These are phyloP conservation scores for Vidua chalybeata DNA, from an alignment of 2,113 vertebrate species.

Conservation along the genomic window DNA sequence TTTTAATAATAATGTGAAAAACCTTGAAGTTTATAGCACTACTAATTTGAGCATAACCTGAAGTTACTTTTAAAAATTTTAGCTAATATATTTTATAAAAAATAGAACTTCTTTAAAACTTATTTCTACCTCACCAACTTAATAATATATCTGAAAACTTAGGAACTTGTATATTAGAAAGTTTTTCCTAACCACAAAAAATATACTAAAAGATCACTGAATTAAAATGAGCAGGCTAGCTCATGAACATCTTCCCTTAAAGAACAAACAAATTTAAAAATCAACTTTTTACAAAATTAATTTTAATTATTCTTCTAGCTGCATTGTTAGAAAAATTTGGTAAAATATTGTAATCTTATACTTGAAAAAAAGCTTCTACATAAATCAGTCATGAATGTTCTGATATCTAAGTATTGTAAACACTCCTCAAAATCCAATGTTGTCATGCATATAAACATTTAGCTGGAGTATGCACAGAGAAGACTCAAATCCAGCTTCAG, in stretches of 20 bases:
- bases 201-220: background rate
- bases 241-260: background rate
- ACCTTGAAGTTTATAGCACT: background rate
- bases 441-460: background rate
- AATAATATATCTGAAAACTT: background rate
- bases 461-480: background rate
- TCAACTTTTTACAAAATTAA: background rate
- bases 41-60: background rate
- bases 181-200: background rate
- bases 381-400: background rate
- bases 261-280: background rate
- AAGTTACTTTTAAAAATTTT: background rate
- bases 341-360: background rate
- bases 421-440: background rate
- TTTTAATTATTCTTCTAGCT: background rate
- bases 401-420: background rate
- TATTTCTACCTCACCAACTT: background rate
- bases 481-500: background rate
- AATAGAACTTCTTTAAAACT: background rate
- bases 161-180: background rate
- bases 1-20: background rate
- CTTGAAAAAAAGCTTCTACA: background rate
- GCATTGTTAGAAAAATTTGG: background rate
- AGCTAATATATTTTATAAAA: background rate
- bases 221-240: background rate